Evolutionary conservation across 2,888 invertebrate species (phyloP).

Genomic region (Sicus ferrugineus): DNA sequence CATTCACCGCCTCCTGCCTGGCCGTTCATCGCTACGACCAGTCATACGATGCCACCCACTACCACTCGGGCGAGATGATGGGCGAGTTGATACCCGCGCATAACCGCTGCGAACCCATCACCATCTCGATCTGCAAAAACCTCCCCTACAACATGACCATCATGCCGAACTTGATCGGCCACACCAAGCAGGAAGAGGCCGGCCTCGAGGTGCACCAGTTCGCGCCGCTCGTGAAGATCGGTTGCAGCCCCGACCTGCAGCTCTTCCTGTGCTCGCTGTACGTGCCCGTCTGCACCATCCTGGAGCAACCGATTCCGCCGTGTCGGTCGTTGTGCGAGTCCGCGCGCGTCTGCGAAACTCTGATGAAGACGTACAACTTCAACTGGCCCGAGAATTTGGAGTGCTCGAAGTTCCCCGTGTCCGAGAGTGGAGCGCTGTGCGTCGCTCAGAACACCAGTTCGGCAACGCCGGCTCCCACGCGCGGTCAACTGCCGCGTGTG

Average conservation of each 20-base stretch:
- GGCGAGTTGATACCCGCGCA: conserved; percentile 71
- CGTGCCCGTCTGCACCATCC: conserved; percentile 94
- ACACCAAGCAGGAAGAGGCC: conserved; percentile 93
- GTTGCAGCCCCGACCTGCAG: conserved; percentile 92
- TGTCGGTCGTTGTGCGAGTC: conserved; percentile 90
- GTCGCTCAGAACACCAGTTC: conserved; percentile 79
- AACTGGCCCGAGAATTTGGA: conserved; percentile 90
- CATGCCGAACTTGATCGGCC: conserved; percentile 93
- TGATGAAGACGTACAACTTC: conserved; percentile 87
- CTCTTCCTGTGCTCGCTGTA: conserved; percentile 96
- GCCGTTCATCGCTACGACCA: conserved; percentile 57
- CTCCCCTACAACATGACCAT: conserved; percentile 95
- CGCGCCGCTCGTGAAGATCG: conserved; percentile 91
- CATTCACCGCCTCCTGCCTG: conserved; percentile 37
- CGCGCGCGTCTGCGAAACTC: conserved; percentile 83
- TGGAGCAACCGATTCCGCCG: conserved; percentile 88
- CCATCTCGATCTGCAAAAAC: conserved; percentile 89
- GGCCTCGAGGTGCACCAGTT: conserved; percentile 92
- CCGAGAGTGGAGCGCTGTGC: conserved; percentile 75
- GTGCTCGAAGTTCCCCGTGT: conserved; percentile 84
- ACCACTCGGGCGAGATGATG: conserved; percentile 51
- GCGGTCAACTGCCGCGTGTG: conserved; percentile 49
- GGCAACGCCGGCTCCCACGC: conserved; percentile 69
- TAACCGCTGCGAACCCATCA: conserved; percentile 92
- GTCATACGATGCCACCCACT: conserved; percentile 50